Base-by-base conservation (phyloP, 92 coral and sea anemone genomes). In the Actinernus sp. region DNA sequence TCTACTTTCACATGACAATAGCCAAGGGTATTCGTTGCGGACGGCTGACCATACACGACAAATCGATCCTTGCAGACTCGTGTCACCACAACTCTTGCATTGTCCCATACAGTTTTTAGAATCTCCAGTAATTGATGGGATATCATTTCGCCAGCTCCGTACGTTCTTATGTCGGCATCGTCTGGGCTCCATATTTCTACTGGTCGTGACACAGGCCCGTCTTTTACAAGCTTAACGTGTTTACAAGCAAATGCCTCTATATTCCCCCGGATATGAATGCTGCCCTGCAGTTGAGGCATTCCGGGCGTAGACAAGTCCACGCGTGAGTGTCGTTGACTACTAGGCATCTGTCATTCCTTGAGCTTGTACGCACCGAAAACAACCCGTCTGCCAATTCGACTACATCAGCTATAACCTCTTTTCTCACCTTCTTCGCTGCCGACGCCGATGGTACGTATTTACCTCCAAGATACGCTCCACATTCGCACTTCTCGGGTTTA, bases 11-110 rank as follows among this genome's bases (percentile, higher is more conserved):
- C 63, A 43, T 74, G 82, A 40, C 65, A 74, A 49, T 74, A 74
- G 1, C 82, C 82, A 27, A 74, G 26, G 3, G 82, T 62, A 46
- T 74, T 72, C 25, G 82, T 61, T 17, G 82, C 73, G n/a, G 73
- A 18, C 4, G 82, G 64, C 39, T 52, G 38, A 13, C 82, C 82
- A 52, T 48, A 61, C 18, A 74, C 82, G n/a, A 53, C 65, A 39
- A 19, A 61, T 1, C 21, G n/a, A 16, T 6, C 28, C 11, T 72
- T 61, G 1, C 64, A 18, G 13, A 52, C 73, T 3, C 74, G 73
- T 33, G n/a, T n/a, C n/a, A n/a, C n/a, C n/a, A 46, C 73, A 37
- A 74, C 52, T 30, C 59, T 34, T 10, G 82, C 73, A 18, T 74
- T 10, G 13, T 27, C 29, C 1, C 0, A 11, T 3, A 56, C 55